Conservation (phyloP, 1,140 invertebrate genomes). For the Brachionus rotundiformis region DNA sequence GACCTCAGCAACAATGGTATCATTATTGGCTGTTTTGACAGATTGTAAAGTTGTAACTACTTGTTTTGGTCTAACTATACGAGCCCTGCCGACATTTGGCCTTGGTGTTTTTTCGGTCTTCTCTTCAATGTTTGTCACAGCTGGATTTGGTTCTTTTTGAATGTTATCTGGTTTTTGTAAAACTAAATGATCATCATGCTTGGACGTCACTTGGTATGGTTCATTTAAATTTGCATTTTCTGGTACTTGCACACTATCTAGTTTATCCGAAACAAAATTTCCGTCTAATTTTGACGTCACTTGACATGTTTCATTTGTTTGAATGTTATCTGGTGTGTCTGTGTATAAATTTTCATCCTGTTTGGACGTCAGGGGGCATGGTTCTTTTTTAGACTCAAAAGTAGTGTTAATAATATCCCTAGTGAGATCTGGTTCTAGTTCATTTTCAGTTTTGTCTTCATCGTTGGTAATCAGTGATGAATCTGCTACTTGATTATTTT, state of each 20-base stretch:
- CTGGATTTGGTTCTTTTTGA: not conserved
- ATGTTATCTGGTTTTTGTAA: not conserved
- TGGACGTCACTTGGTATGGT: too few species aligned
- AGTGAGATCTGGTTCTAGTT: not conserved
- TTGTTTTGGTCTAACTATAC: conserved; percentile 25
- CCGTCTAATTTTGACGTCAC: too few species aligned
- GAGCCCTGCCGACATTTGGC: not conserved
- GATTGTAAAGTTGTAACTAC: not conserved
- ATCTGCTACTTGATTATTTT: not conserved
- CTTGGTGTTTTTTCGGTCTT: not conserved
- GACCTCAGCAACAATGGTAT: not conserved
- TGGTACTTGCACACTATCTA: too few species aligned
- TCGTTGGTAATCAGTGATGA: conserved; percentile 29
- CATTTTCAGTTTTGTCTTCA: not conserved
- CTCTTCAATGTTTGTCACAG: not conserved
- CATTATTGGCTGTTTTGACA: not conserved
- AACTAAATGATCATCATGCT: too few species aligned
- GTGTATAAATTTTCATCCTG: not conserved
- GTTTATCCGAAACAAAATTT: too few species aligned
- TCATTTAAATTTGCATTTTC: too few species aligned
- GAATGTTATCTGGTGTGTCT: too few species aligned
- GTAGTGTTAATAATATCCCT: not conserved
- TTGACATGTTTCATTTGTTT: too few species aligned
- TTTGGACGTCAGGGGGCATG: not conserved
- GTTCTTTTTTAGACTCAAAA: not conserved